Base-by-base conservation (phyloP, 2,888 invertebrate species). In the Empis stercorea region DNA sequence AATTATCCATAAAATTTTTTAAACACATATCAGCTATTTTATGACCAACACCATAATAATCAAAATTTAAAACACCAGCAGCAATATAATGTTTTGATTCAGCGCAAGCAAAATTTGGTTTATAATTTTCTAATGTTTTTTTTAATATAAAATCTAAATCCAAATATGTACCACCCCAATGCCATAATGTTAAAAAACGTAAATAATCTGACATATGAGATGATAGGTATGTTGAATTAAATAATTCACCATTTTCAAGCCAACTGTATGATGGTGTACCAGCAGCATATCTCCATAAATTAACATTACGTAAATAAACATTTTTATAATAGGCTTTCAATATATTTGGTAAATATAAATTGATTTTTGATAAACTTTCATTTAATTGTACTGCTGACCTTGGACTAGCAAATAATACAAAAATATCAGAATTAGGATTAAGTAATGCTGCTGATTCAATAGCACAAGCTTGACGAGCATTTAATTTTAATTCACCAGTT, bases 81-180 rank as follows among this genome's bases (percentile, higher is more conserved):
- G 80, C 82, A 1, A 86, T 75, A 43, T 73, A 66, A 4, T 61
- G 59, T 53, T 67, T 62, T 1, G 77, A 76, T 64, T 82, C 81
- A 1, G 77, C 76, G 3, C 81, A 81, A 1, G 78, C 77, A 55
- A 74, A 81, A 61, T 82, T 80, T 1, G 67, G 65, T 4, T 60
- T 60, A 45, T 16, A 16, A 9, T 37, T 16, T 37, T 37, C 37
- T 37, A 37, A 16, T 37, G 37, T 10, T 53, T 76, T 80, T 15
- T 75, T 73, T 3, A 85, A 76, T 13, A 87, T 72, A 3, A 84
- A 76, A 61, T 87, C 87, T 53, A 84, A 66, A 57, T 87, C 87
- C 45, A 87, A 63, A 60, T 85, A 87, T 44, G 84, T 78, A 0
- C 87, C 87, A 11, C 85, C 84, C 62, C 75, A 86, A 59, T 81